Percentiles rank a stretch among this genome's conserved stretches.
These are phyloP conservation scores for Nasonia giraulti DNA, from an alignment of 1,140 invertebrate genomes.

Conservation along the genomic window DNA sequence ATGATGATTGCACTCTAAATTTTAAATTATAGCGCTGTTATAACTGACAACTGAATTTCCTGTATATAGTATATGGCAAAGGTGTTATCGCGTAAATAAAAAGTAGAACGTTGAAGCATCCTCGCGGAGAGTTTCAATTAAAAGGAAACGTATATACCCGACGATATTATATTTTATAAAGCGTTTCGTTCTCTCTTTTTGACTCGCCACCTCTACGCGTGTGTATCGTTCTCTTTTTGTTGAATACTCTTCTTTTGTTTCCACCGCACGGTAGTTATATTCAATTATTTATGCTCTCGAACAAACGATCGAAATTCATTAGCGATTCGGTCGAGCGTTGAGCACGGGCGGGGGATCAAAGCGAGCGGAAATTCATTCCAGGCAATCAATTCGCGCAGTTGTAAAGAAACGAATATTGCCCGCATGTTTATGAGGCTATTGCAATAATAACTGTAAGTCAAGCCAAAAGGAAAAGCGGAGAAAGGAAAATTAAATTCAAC, in stretches of 20 bases:
- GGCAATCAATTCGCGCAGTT: too few species aligned
- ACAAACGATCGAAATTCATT: conserved; percentile 15
- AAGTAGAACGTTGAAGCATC: too few species aligned
- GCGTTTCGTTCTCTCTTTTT: background rate
- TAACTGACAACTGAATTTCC: too few species aligned
- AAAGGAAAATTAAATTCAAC: background rate
- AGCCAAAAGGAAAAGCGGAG: background rate
- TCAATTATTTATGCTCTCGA: conserved; percentile 40
- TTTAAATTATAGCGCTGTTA: too few species aligned
- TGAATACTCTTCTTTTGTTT: conserved; percentile 34
- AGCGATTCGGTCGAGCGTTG: background rate
- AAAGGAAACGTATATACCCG: background rate
- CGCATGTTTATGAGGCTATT: too few species aligned
- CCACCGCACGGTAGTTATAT: conserved; percentile 23
- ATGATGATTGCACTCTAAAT: too few species aligned
- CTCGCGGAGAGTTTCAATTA: conserved; percentile 14
- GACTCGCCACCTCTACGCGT: background rate
- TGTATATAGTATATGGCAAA: too few species aligned
- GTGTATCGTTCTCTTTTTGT: conserved; percentile 55
- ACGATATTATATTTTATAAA: conserved; percentile 1
- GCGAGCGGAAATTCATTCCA: background rate
- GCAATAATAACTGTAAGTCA: too few species aligned
- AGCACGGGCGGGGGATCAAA: too few species aligned
- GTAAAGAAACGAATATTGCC: too few species aligned
- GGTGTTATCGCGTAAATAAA: too few species aligned